These are phyloP conservation scores for Ooceraea biroi DNA, from an alignment of 1,140 invertebrate species.

Conservation along the genomic window DNA sequence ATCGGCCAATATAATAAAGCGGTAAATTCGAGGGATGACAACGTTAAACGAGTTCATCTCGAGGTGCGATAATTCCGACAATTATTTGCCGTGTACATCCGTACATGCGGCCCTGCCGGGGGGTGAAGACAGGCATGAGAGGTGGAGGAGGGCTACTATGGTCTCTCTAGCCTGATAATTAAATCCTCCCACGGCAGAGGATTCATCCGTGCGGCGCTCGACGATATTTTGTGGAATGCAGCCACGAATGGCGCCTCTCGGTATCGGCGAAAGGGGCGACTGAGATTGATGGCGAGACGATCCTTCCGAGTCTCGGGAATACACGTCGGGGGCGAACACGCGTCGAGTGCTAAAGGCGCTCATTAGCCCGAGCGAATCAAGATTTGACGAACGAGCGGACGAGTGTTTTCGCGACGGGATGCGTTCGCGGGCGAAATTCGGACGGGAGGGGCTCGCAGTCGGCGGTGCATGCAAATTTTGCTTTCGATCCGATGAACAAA, in stretches of 20 bases:
- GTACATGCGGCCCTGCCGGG: too few relatives aligned
- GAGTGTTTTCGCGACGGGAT: constrained; percentile 53
- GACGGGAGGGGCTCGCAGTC: constrained; percentile 58
- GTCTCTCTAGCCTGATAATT: constrained; percentile 50
- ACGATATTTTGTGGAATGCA: constrained; percentile 42
- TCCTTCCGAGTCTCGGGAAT: constrained; percentile 36
- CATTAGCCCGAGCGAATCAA: constrained; percentile 15
- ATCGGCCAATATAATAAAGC: constrained; percentile 46
- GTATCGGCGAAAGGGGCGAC: constrained; percentile 16
- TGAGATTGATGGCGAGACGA: constrained; percentile 60
- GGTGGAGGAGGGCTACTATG: constrained; percentile 9
- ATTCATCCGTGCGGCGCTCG: constrained; percentile 38
- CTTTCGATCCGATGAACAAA: constrained; percentile 75
- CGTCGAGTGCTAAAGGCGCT: not conserved
- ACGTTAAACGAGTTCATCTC: constrained; percentile 53
- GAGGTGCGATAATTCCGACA: constrained; percentile 67
- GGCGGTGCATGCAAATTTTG: constrained; percentile 72
- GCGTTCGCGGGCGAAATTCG: constrained; percentile 60
- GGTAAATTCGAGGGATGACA: constrained; percentile 12
- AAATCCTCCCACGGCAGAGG: constrained; percentile 46
- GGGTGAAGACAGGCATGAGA: not conserved
- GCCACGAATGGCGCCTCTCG: constrained; percentile 30
- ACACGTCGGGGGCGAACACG: not conserved
- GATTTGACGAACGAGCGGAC: constrained; percentile 58
- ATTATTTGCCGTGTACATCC: constrained; percentile 62